Conservation (phyloP, 2,797 vertebrate genomes). For the Phrynocephalus guinanensis region DNA sequence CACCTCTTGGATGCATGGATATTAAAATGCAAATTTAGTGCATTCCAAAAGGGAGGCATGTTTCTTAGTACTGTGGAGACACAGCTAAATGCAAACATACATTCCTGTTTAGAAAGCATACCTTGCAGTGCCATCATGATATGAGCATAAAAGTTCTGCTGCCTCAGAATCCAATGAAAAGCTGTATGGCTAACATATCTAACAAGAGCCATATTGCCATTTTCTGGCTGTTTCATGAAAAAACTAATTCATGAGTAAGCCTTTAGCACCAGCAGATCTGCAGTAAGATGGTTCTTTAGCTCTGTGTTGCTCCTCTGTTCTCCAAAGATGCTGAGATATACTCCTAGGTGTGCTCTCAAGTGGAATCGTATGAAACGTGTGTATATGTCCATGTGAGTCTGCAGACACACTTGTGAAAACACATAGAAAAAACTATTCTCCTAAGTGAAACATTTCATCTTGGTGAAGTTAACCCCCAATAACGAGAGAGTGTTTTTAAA, state of each 20-base stretch:
- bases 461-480: constrained; percentile 49
- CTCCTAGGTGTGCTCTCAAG: constrained; percentile 41
- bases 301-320: neutral
- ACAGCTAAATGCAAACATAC: neutral
- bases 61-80: neutral
- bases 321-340: constrained; percentile 31
- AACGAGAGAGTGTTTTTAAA: constrained; percentile 57
- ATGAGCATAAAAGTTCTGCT: neutral
- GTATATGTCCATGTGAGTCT: neutral
- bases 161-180: neutral
- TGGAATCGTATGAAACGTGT: constrained; percentile 28
- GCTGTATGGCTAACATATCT: neutral
- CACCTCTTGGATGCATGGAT: neutral
- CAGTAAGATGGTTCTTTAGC: constrained; percentile 42
- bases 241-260: neutral
- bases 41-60: neutral
- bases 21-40: neutral
- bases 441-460: constrained; percentile 56
- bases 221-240: neutral
- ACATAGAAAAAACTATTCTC: constrained; percentile 22
- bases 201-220: neutral
- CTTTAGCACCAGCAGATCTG: neutral
- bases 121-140: neutral
- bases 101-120: neutral
- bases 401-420: constrained; percentile 29